Conservation (phyloP, 2,113 vertebrate species). For the Calypte anna region DNA sequence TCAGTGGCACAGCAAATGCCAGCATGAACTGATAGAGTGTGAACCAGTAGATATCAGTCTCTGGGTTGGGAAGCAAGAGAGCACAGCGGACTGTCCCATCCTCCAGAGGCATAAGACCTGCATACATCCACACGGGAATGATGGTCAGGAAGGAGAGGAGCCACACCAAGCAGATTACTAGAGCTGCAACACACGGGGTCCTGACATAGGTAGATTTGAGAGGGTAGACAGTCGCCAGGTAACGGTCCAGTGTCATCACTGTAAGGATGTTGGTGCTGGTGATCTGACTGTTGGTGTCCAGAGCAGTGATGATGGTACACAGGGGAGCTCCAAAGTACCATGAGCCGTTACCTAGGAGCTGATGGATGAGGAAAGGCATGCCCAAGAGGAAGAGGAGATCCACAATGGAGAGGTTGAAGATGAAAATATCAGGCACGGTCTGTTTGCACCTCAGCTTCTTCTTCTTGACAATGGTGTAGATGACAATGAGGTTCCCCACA, state of each 20-base stretch:
- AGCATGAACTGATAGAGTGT: slow-evolving; percentile 88
- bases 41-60: slow-evolving; percentile 84
- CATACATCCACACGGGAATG: slow-evolving; percentile 86
- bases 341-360: slow-evolving; percentile 84
- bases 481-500: slow-evolving; percentile 83
- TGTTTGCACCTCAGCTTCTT: slow-evolving; percentile 81
- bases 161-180: slow-evolving; percentile 82
- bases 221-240: slow-evolving; percentile 86
- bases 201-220: slow-evolving; percentile 83
- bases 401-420: slow-evolving; percentile 85
- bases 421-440: slow-evolving; percentile 87
- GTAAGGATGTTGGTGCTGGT: slow-evolving; percentile 89
- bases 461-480: slow-evolving; percentile 86
- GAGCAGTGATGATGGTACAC: slow-evolving; percentile 84
- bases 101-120: slow-evolving; percentile 83
- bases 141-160: slow-evolving; percentile 83
- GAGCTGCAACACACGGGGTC: slow-evolving; percentile 75
- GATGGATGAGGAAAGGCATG: slow-evolving; percentile 90
- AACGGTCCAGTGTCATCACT: slow-evolving; percentile 86
- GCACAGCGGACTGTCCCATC: slow-evolving; percentile 82
- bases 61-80: slow-evolving; percentile 83
- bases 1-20: slow-evolving; percentile 83
- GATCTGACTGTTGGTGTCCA: slow-evolving; percentile 88
- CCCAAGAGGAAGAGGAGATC: slow-evolving; percentile 87
- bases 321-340: slow-evolving; percentile 85